A percentile compares a stretch with the other conserved stretches of the same genome.
Evolutionary conservation across 2,797 vertebrate genomes (phyloP).

Genomic region (Sphenopsis melanotis): DNA sequence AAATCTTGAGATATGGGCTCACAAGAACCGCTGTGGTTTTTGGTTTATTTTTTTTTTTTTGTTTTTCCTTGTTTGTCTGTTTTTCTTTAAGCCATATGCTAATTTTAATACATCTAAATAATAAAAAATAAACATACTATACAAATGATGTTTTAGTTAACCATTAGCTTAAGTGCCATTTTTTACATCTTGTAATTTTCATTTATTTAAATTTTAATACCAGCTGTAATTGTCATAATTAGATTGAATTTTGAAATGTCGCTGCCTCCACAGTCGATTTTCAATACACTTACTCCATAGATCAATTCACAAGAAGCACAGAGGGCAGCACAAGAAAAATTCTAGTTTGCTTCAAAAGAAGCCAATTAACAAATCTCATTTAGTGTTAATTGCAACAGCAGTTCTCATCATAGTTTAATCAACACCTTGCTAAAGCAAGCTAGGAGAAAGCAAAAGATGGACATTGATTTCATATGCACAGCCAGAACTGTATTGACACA

Average conservation of each 20-base stretch:
- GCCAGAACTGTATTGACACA: neutral
- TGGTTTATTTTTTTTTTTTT: accelerated
- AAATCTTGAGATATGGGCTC: neutral
- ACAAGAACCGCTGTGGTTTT: accelerated
- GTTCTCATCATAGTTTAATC: slow-evolving; percentile 53
- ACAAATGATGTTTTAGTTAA: neutral
- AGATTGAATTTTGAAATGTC: slow-evolving; percentile 40
- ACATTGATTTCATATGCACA: slow-evolving; percentile 18
- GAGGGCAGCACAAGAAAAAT: neutral
- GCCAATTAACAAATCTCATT: slow-evolving; percentile 69
- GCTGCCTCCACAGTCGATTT: slow-evolving; percentile 15
- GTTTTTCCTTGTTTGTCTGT: neutral
- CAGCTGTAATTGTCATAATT: neutral
- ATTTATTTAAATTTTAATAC: slow-evolving; percentile 10
- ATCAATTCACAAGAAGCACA: neutral
- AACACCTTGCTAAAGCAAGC: slow-evolving; percentile 61
- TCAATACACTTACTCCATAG: neutral
- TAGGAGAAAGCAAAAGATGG: neutral
- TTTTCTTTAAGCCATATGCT: neutral
- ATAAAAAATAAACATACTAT: neutral
- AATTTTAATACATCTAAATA: neutral
- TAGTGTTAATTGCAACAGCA: slow-evolving; percentile 72
- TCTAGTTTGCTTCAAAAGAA: slow-evolving; percentile 48
- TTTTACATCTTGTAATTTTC: neutral
- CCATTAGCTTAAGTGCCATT: neutral